A percentile compares a stretch with the other conserved stretches of the same genome.
phyloP scores from a whole-genome alignment of 2,797 vertebrate species.

The Xenops minutus region DNA sequence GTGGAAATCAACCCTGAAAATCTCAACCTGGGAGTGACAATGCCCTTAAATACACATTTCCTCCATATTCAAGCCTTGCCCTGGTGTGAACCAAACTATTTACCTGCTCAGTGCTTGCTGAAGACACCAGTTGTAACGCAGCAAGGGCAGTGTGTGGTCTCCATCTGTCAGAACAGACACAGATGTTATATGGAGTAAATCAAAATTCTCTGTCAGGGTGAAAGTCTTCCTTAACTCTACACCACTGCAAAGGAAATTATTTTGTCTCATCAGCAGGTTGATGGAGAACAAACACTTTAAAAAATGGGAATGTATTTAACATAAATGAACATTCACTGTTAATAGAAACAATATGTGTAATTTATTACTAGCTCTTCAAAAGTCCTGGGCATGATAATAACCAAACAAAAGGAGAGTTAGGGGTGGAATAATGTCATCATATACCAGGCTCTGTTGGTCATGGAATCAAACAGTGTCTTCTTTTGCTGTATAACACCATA shows the following conservation, averaged over 20 bases:
- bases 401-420: not conserved
- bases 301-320: not conserved
- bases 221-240: not conserved
- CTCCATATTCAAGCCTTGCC: not conserved
- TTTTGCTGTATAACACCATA: not conserved
- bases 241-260: not conserved
- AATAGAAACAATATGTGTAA: not conserved
- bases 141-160: not conserved
- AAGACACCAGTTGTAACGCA: not conserved
- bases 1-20: not conserved
- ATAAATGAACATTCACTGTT: not conserved
- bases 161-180: not conserved
- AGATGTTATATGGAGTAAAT: not conserved
- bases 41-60: not conserved
- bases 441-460: not conserved
- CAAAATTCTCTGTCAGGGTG: not conserved
- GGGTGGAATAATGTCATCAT: not conserved
- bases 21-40: not conserved
- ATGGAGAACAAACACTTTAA: not conserved
- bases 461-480: not conserved
- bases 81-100: not conserved
- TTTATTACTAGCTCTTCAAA: not conserved
- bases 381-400: not conserved
- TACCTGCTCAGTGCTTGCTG: not conserved
- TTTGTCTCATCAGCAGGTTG: not conserved